Evolutionary conservation across 2,888 invertebrate genomes (phyloP), one percentile per base, ranked within the genome.

Genomic region (Drosophila recens): DNA sequence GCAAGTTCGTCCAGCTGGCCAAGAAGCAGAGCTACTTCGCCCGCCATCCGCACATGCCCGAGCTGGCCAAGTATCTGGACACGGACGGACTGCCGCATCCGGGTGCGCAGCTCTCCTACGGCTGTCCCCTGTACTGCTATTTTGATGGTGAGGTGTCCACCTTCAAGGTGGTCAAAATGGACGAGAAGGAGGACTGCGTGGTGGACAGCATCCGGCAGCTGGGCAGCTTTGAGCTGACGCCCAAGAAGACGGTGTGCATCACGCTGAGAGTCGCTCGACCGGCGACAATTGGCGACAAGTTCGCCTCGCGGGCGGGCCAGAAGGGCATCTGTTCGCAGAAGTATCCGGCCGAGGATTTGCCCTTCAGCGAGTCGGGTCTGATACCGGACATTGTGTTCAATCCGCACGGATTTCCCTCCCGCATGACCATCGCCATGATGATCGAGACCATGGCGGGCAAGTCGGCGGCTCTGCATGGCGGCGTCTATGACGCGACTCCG

Each of bases 351-450:
- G 98, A 98, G 92, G 98, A 99, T 93, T 94, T 99, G 84, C 99
- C 99, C 0, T 99, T 99, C 93, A 97, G 98, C 48, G 99, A 99
- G 93, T 96, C 96, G 13, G 99, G 99, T 0, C 94, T 99, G 71
- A 96, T 98, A 13, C 99, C 99, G 0, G 99, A 99, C 91, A 97
- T 99, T 80, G 95, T 99, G 76, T 99, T 99, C 94, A 99, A 99
- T 93, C 99, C 99, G 46, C 99, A 99, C 93, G 99, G 99, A 67
- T 99, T 99, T 92, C 99, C 99, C 2, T 98, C 98, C 61, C 96
- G 99, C 87, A 99, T 99, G 99, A 99, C 99, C 83, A 98, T 99
- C 89, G 99, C 98, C 90, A 99, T 99, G 99, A 98, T 99, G 98
- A 96, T 99, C 68, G 99, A 99, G 93, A 95, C 96, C 36, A 98